These are phyloP conservation scores for Nothocercus nigrocapillus DNA, from an alignment of 2,113 vertebrate genomes.

Conservation along the genomic window DNA sequence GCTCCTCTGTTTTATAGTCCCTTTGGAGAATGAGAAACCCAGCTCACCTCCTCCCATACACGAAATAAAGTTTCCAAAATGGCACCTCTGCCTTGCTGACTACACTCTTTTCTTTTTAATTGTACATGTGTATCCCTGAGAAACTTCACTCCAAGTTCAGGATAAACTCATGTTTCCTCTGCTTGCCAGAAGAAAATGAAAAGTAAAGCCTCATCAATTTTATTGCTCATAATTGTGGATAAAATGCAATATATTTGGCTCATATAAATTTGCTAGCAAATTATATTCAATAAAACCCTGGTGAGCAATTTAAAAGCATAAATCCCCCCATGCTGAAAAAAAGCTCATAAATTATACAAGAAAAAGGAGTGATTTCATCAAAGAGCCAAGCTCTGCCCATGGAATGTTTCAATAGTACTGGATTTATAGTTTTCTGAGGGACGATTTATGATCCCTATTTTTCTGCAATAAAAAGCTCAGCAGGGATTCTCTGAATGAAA, in stretches of 20 bases:
- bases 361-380: constrained; percentile 80
- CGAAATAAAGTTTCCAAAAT: constrained; percentile 44
- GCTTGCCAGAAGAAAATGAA: constrained; percentile 79
- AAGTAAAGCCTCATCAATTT: constrained; percentile 76
- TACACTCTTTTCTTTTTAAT: constrained; percentile 51
- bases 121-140: constrained; percentile 47
- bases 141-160: constrained; percentile 52
- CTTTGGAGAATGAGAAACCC: constrained; percentile 2
- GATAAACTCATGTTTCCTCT: constrained; percentile 58
- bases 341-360: constrained; percentile 78
- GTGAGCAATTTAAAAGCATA: constrained; percentile 75
- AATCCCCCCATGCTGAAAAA: constrained; percentile 75
- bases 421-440: constrained; percentile 79
- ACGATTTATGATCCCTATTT: constrained; percentile 79
- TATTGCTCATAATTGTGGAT: constrained; percentile 79
- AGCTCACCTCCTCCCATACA: neutral
- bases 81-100: constrained; percentile 56
- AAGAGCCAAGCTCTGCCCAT: constrained; percentile 76
- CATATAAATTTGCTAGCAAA: constrained; percentile 81
- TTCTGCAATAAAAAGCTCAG: constrained; percentile 80
- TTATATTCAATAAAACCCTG: constrained; percentile 77
- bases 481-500: constrained; percentile 78
- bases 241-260: constrained; percentile 77
- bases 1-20: constrained; percentile 16
- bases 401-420: constrained; percentile 82